These are phyloP conservation scores for Tor tambroides DNA, from an alignment of 2,113 vertebrate species.

Conservation along the genomic window DNA sequence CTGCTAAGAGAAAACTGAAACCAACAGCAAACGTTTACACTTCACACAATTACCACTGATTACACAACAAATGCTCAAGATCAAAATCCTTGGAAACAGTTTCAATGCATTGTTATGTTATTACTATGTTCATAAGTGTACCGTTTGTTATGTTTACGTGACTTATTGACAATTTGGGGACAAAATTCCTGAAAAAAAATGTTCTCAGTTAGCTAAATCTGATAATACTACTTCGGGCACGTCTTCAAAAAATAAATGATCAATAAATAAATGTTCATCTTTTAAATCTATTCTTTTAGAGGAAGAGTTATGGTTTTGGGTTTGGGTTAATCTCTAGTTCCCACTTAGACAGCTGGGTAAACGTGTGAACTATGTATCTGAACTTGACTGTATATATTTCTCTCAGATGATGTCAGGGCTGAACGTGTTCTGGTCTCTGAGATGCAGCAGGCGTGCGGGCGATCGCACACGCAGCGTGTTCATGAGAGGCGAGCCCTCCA, in stretches of 20 bases:
- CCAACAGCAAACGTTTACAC: neutral
- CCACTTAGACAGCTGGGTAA: neutral
- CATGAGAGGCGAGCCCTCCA: conserved; percentile 82
- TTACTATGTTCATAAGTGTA: neutral
- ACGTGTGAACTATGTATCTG: neutral
- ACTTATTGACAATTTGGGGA: neutral
- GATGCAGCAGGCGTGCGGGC: conserved; percentile 81
- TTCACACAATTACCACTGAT: neutral
- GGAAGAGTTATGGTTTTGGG: neutral
- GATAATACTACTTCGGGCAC: neutral
- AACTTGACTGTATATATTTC: conserved; percentile 21
- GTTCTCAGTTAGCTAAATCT: neutral
- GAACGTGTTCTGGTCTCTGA: conserved; percentile 82
- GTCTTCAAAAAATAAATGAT: neutral
- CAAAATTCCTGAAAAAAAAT: neutral
- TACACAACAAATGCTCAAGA: neutral
- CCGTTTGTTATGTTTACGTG: no score
- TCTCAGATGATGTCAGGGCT: conserved; percentile 45
- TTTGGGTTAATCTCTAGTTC: no score
- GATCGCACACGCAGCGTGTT: conserved; percentile 81
- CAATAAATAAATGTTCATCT: neutral
- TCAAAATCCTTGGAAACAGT: neutral
- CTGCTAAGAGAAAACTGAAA: neutral
- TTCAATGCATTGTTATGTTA: neutral
- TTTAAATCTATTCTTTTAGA: neutral